Conservation (phyloP, 1,140 invertebrate species). For the Subanguina moxae region DNA sequence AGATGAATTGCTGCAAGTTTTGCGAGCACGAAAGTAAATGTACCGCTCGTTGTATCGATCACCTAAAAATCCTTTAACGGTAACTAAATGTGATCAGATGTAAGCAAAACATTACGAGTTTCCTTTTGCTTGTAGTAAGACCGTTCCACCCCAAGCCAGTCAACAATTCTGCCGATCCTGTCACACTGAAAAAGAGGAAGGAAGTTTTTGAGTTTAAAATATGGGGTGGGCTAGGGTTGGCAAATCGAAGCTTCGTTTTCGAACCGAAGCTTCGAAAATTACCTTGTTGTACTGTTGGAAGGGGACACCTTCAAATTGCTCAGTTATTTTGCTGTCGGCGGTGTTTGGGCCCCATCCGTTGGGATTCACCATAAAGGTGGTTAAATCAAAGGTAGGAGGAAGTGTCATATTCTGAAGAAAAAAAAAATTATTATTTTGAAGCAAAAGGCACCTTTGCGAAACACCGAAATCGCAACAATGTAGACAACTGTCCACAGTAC, state of each 20-base stretch:
- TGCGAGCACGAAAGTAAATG: no score
- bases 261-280: neutral
- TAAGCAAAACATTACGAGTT: constrained; percentile 26
- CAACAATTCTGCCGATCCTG: constrained; percentile 56
- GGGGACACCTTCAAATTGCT: constrained; percentile 43
- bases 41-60: constrained; percentile 57
- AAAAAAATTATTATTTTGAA: neutral
- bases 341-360: constrained; percentile 48
- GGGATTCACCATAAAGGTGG: constrained; percentile 33
- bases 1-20: no score
- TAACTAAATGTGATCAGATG: neutral
- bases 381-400: constrained; percentile 46
- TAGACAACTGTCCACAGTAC: no score
- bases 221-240: no score
- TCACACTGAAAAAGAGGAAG: constrained; percentile 24
- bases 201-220: no score
- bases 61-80: constrained; percentile 20
- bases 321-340: constrained; percentile 13
- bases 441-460: neutral
- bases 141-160: constrained; percentile 58
- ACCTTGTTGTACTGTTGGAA: constrained; percentile 58
- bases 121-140: constrained; percentile 50
- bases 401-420: constrained; percentile 13
- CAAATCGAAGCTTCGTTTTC: no score
- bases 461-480: no score